These are phyloP conservation scores for Apodemia duryi DNA, from an alignment of 2,888 invertebrate genomes.

Conservation along the genomic window DNA sequence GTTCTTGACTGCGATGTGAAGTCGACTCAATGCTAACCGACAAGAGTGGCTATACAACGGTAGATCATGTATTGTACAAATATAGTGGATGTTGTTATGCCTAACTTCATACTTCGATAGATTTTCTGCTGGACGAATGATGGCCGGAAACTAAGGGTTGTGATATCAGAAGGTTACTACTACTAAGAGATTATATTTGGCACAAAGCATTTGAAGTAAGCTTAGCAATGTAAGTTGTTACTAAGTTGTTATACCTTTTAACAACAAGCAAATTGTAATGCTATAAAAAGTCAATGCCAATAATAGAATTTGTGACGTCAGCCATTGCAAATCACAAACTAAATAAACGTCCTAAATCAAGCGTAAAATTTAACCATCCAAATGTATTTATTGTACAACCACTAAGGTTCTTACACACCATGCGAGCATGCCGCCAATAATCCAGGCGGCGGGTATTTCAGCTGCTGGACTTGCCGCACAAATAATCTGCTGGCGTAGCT, in stretches of 20 bases:
- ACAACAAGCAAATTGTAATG: conserved; percentile 41
- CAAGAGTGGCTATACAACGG: conserved; percentile 27
- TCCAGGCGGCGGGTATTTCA: too few relatives aligned
- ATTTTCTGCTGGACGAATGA: conserved; percentile 10
- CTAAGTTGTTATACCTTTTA: conserved; percentile 32
- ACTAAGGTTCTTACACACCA: too few relatives aligned
- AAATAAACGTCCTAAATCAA: conserved; percentile 32
- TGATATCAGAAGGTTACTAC: background rate
- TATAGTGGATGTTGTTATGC: conserved; percentile 32
- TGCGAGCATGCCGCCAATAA: too few relatives aligned
- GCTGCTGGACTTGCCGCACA: too few relatives aligned
- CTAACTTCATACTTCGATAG: conserved; percentile 7
- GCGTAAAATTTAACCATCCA: conserved; percentile 21
- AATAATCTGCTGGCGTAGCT: too few relatives aligned
- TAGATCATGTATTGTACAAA: conserved; percentile 26
- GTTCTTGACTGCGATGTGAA: conserved; percentile 22
- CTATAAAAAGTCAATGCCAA: conserved; percentile 42
- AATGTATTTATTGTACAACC: conserved; percentile 30
- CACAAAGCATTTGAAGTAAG: conserved; percentile 7
- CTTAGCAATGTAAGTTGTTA: conserved; percentile 26
- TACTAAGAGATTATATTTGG: conserved; percentile 12
- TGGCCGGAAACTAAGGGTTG: conserved; percentile 15
- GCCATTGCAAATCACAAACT: conserved; percentile 42
- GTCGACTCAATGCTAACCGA: conserved; percentile 31
- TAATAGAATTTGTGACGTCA: conserved; percentile 42